Evolutionary conservation across 2,888 invertebrate genomes (phyloP), one percentile per base, ranked within the genome.

Genomic region (Operophtera brumata): DNA sequence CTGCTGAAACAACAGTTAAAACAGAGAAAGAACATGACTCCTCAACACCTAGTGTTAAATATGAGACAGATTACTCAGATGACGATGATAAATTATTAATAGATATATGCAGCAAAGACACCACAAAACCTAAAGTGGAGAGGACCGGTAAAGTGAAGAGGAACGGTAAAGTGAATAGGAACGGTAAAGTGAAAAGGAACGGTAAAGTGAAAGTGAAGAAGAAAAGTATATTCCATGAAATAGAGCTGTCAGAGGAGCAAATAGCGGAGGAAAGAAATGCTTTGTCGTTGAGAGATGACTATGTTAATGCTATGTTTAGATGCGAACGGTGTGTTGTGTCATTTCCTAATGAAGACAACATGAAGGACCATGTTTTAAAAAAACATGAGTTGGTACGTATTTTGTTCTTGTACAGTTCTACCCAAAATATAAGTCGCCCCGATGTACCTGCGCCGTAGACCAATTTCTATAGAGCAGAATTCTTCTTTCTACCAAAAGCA

Each of bases 261-360:
- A 66, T 89, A 12, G 34, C 57, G 6, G 74, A 78, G 30, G 89
- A 89, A 20, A 78, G 88, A 40, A 68, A 52, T 40, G 0, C 57
- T 13, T 50, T 77, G 14, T 64, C 48, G 12, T 30, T 59, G 0
- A 75, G 61, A 45, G 88, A 87, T 5, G 83, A 84, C 20, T 89
- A 78, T 68, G 65, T 80, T 0, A 84, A 86, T 47, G 84, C 88
- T 0, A 81, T 86, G 78, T 85, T 82, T 50, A 69, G 71, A 6
- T 89, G 89, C 59, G 82, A 82, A 0, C 59, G 35, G 0, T 89
- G 89, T 67, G 71, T 88, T 0, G 0, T 77, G 0, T 66, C 84
- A 0, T 89, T 87, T 50, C 82, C 87, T 0, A 88, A 86, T 59
- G 71, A 66, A 0, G 87, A 89, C 5, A 86, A 86, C 58, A 68